Evolutionary conservation across 2,113 vertebrate species (phyloP).

Genomic region (Bungarus multicinctus): DNA sequence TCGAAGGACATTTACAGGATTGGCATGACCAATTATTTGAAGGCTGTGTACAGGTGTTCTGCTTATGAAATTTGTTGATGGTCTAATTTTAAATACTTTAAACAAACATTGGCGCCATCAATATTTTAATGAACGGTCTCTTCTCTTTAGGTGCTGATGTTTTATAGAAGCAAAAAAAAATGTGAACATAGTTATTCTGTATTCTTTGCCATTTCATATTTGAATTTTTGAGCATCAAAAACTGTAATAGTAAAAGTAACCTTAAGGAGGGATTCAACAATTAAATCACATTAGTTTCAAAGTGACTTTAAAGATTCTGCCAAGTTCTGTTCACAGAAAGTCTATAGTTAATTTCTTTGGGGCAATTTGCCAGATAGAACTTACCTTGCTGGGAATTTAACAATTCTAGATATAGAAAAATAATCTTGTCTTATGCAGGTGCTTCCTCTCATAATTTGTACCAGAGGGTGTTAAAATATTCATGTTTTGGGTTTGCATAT

Average conservation of each 20-base stretch:
- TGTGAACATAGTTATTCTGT: neutral
- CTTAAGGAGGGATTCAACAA: neutral
- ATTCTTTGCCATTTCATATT: neutral
- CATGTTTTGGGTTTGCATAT: conserved; percentile 29
- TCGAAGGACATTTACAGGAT: neutral
- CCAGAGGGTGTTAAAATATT: conserved; percentile 37
- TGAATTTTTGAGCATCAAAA: neutral
- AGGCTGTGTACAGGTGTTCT: neutral
- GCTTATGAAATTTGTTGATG: neutral
- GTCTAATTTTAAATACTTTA: neutral
- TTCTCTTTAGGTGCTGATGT: neutral
- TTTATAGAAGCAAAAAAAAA: neutral
- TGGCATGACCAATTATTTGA: neutral
- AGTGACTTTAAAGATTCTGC: conserved; percentile 4
- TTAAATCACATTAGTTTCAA: neutral
- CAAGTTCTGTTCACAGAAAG: conserved; percentile 9
- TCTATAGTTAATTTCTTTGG: conserved; percentile 6
- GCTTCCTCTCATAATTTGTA: conserved; percentile 5
- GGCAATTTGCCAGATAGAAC: conserved; percentile 13
- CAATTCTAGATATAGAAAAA: neutral
- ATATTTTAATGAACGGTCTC: neutral
- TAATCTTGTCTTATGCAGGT: conserved; percentile 19
- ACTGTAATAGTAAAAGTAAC: neutral
- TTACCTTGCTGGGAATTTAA: conserved; percentile 30
- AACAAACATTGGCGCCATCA: neutral